These are phyloP conservation scores for Timema cristinae DNA, from an alignment of 2,888 invertebrate genomes.

Conservation along the genomic window DNA sequence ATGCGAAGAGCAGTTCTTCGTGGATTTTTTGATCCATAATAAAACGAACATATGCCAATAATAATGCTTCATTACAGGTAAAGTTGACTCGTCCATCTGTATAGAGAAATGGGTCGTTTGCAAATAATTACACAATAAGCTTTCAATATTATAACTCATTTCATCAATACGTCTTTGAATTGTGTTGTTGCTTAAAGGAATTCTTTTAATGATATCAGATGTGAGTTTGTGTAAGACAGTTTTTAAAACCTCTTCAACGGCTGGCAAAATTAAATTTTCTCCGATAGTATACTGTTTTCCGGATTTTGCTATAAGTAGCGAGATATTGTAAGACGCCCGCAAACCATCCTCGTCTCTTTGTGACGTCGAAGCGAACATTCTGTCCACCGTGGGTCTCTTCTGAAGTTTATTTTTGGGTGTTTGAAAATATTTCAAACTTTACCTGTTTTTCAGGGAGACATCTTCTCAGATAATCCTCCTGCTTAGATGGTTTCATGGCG, in stretches of 20 bases:
- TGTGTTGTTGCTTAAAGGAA: constrained; percentile 39
- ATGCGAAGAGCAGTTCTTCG: constrained; percentile 40
- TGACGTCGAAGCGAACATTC: too few relatives aligned
- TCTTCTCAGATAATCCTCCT: too few relatives aligned
- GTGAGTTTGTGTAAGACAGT: constrained; percentile 38
- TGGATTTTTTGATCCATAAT: constrained; percentile 37
- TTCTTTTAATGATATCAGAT: constrained; percentile 37
- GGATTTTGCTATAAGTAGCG: too few relatives aligned
- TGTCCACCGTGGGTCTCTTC: too few relatives aligned
- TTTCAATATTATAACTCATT: constrained; percentile 38
- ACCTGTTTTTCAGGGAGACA: too few relatives aligned
- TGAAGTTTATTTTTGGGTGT: too few relatives aligned
- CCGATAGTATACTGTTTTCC: too few relatives aligned
- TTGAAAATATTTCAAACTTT: too few relatives aligned
- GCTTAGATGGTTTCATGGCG: too few relatives aligned
- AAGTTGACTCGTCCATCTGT: constrained; percentile 42
- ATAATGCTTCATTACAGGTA: too few relatives aligned
- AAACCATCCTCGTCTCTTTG: too few relatives aligned
- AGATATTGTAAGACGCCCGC: too few relatives aligned
- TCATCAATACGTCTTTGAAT: constrained; percentile 40
- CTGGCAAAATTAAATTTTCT: constrained; percentile 36
- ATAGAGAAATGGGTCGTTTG: constrained; percentile 40
- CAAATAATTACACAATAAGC: constrained; percentile 37
- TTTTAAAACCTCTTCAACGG: constrained; percentile 36
- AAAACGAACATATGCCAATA: constrained; percentile 15